Conservation (phyloP, 92 coral and sea anemone species). For the Zoanthus solanderi region DNA sequence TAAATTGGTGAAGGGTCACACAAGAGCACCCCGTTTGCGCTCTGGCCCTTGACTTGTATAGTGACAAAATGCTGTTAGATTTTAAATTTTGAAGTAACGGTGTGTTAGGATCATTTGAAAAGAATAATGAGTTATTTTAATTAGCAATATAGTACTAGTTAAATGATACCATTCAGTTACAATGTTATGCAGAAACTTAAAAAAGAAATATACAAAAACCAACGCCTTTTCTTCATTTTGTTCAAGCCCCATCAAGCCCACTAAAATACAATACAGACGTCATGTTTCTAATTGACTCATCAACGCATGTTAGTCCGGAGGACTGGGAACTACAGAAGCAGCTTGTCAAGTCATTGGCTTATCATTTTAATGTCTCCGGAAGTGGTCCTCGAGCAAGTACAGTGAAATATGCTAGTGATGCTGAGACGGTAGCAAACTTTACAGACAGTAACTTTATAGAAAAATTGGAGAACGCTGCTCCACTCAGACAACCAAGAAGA, state of each 20-base stretch:
- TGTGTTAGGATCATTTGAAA: not conserved
- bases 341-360: constrained; percentile 49
- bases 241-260: constrained; percentile 37
- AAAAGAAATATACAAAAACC: not conserved
- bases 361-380: constrained; percentile 47
- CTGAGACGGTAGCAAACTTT: constrained; percentile 29
- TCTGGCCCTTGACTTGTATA: not conserved
- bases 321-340: constrained; percentile 49
- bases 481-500: constrained; percentile 26
- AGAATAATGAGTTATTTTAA: not conserved
- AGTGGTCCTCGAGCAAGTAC: constrained; percentile 51
- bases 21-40: no score
- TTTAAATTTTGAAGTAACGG: not conserved
- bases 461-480: constrained; percentile 27
- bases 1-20: no score
- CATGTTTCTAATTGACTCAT: constrained; percentile 56
- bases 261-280: constrained; percentile 40
- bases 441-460: constrained; percentile 5
- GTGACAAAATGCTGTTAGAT: not conserved
- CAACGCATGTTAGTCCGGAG: constrained; percentile 33
- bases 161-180: not conserved
- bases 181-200: not conserved
- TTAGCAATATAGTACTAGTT: no score
- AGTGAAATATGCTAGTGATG: constrained; percentile 57
- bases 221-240: not conserved